Evolutionary conservation across 2,113 vertebrate genomes (phyloP), one percentile per base, ranked within the genome.

Genomic region (Hyperoodon ampullatus): DNA sequence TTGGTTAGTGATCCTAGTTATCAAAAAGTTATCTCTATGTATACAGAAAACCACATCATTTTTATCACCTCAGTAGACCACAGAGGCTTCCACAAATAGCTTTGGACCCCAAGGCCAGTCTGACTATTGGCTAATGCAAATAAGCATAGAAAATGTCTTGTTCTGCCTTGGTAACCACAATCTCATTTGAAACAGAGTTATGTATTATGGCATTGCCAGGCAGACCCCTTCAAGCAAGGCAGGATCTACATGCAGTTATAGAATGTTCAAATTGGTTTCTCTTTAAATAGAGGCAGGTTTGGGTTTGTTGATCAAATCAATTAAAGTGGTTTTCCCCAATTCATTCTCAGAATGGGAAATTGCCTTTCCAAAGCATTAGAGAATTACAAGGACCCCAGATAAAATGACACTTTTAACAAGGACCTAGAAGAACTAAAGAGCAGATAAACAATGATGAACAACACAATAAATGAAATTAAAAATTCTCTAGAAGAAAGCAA

Each of bases 71-170:
- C 75, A 75, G 84, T 66, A 96, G 93, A 97, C 95, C 84, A 75
- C 26, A 90, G 90, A 96, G 50, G 19, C 68, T 95, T 95, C 65
- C 87, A 94, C 80, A 97, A 96, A 97, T 88, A 96, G 84, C 94
- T 94, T 60, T 96, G 91, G 95, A 60, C 80, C 87, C 65, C 90
- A 96, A 97, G 94, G 96, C 95, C 88, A 96, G 94, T 92, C 44
- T 96, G 84, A 93, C 80, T 97, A 90, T 96, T 94, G 97, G 88
- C 96, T 97, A 96, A 95, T 97, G 97, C 95, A 98, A 97, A 97
- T 96, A 97, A 96, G 88, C 94, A 90, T 75, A 92, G 92, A 80
- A 96, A 97, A 96, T 95, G 58, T 95, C 95, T 97, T 97, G 87
- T 70, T 97, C 30, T 96, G 95, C 94, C 84, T 96, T 84, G 58